Conservation (phyloP, 2,113 vertebrate genomes). For the Varanus salvator region DNA sequence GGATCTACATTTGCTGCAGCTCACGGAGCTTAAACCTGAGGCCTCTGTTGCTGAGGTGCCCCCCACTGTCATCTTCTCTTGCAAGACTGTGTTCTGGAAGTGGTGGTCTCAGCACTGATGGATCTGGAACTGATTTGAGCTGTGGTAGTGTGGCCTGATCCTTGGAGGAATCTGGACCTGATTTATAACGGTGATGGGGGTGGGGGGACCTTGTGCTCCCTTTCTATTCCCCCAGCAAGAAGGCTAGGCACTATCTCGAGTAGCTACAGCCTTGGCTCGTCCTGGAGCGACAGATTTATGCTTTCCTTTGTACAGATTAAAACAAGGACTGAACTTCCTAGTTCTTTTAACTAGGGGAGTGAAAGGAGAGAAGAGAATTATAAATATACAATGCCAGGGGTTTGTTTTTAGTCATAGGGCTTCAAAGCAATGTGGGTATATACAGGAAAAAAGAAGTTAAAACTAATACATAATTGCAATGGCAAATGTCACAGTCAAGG, state of each 20-base stretch:
- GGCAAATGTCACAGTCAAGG: neutral
- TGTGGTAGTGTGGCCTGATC: neutral
- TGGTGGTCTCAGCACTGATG: neutral
- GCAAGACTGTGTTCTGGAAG: neutral
- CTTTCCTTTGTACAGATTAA: slow-evolving; percentile 11
- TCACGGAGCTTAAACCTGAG: too few species aligned
- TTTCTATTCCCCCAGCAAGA: neutral
- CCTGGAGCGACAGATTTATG: neutral
- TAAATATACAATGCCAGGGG: neutral
- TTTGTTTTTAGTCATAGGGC: slow-evolving; percentile 12
- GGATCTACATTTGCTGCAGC: neutral
- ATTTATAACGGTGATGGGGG: neutral
- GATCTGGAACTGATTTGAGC: neutral
- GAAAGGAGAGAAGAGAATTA: neutral
- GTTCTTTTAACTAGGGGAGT: neutral
- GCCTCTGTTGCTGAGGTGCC: neutral
- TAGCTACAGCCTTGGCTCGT: neutral
- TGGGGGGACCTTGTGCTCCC: neutral
- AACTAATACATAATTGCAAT: neutral
- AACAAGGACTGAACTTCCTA: slow-evolving; percentile 36
- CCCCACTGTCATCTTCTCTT: neutral
- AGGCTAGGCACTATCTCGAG: neutral
- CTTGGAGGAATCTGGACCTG: neutral
- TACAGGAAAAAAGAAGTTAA: neutral
- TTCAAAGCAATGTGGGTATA: slow-evolving; percentile 2